Conservation (phyloP, 2,888 invertebrate species). For the Cylindroiulus punctatus region DNA sequence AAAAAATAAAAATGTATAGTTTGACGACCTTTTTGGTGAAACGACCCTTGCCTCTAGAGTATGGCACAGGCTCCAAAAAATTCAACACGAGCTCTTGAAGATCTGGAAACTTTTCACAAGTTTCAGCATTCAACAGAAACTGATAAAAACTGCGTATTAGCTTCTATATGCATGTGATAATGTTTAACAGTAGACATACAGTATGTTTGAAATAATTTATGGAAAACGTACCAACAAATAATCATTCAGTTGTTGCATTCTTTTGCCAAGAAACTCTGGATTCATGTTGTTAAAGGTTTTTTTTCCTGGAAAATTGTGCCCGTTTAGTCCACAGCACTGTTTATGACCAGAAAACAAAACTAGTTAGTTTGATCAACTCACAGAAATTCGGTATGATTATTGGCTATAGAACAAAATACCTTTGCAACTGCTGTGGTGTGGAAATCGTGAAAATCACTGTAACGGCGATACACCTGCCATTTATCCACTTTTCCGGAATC, state of each 20-base stretch:
- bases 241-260: conserved; percentile 79
- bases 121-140: conserved; percentile 73
- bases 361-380: too few relatives aligned
- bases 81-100: conserved; percentile 73
- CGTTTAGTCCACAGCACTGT: conserved; percentile 75
- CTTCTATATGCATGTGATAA: neutral
- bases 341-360: neutral
- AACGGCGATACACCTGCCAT: conserved; percentile 92
- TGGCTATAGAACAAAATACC: too few relatives aligned
- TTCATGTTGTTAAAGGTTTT: conserved; percentile 95
- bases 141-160: conserved; percentile 59
- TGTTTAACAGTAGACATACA: too few relatives aligned
- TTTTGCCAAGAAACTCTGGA: conserved; percentile 77
- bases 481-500: conserved; percentile 75
- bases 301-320: conserved; percentile 85
- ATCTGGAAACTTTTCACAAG: conserved; percentile 73
- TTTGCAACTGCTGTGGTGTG: conserved; percentile 78
- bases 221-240: conserved; percentile 71
- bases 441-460: conserved; percentile 93
- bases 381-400: too few relatives aligned
- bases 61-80: conserved; percentile 77
- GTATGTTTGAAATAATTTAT: conserved; percentile 34
- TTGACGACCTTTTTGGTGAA: conserved; percentile 65
- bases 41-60: conserved; percentile 72
- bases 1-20: conserved; percentile 49